These are phyloP conservation scores for Microtus montanus DNA, from an alignment of 2,113 vertebrate species.

Conservation along the genomic window DNA sequence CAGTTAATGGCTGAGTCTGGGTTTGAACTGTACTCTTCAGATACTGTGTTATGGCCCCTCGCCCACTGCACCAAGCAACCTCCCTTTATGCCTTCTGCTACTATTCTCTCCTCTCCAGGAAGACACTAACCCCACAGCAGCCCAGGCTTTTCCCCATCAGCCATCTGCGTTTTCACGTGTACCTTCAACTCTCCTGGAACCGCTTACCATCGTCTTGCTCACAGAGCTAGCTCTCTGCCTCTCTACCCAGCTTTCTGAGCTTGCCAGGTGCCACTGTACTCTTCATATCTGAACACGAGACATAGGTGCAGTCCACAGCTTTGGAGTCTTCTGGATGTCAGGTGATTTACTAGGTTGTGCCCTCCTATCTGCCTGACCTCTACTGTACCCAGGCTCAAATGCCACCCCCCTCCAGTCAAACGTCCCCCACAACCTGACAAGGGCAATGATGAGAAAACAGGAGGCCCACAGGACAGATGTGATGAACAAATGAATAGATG, in stretches of 20 bases:
- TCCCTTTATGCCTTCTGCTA: rapidly evolving
- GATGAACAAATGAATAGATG: not conserved
- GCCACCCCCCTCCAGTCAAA: not conserved
- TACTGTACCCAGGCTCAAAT: not conserved
- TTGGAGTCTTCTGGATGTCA: not conserved
- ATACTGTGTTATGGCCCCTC: not conserved
- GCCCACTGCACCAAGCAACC: not conserved
- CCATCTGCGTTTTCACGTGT: rapidly evolving
- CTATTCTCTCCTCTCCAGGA: not conserved
- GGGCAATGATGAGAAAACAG: not conserved
- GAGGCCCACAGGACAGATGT: not conserved
- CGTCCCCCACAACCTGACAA: not conserved
- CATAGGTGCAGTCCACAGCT: rapidly evolving
- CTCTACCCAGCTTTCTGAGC: not conserved
- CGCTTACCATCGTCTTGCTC: not conserved
- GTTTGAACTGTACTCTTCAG: not conserved
- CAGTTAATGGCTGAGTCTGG: not conserved
- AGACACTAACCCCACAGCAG: not conserved
- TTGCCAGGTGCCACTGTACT: not conserved
- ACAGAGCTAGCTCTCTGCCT: not conserved
- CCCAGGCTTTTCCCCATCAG: not conserved
- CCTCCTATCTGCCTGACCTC: not conserved
- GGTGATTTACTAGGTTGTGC: not conserved
- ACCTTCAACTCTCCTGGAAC: not conserved
- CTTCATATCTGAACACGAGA: rapidly evolving